Evolutionary conservation across 2,113 vertebrate species (phyloP).

Genomic region (Phaethon lepturus): DNA sequence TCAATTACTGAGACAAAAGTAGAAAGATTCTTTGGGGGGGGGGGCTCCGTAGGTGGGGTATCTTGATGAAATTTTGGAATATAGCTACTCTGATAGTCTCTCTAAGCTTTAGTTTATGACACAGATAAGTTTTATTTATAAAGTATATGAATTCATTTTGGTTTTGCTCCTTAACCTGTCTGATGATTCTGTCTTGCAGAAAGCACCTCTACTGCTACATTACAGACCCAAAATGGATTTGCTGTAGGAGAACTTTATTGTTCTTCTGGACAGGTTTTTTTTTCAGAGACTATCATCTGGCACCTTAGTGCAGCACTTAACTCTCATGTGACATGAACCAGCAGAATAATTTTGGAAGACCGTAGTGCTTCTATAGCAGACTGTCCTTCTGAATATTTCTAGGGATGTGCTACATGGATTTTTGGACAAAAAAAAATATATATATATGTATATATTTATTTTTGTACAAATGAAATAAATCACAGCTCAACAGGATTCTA

Average conservation of each 20-base stretch:
- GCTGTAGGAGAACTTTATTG: constrained; percentile 84
- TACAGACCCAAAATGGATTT: constrained; percentile 99
- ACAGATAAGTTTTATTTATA: not conserved
- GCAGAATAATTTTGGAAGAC: constrained; percentile 70
- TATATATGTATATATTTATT: constrained; percentile 86
- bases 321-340: constrained; percentile 71
- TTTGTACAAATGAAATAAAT: constrained; percentile 86
- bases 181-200: constrained; percentile 78
- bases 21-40: not conserved
- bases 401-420: constrained; percentile 59
- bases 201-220: constrained; percentile 95
- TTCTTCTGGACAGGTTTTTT: constrained; percentile 78
- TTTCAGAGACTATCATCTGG: constrained; percentile 86
- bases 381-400: constrained; percentile 3
- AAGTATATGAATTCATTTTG: not conserved
- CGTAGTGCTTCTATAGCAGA: constrained; percentile 38
- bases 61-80: not conserved
- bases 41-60: not conserved
- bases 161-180: not conserved
- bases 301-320: constrained; percentile 72
- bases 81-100: not conserved
- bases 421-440: constrained; percentile 74
- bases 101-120: not conserved
- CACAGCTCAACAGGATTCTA: constrained; percentile 82
- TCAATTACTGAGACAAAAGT: not conserved